Evolutionary conservation across 2,888 invertebrate species (phyloP).

Genomic region (Candidula unifasciata): DNA sequence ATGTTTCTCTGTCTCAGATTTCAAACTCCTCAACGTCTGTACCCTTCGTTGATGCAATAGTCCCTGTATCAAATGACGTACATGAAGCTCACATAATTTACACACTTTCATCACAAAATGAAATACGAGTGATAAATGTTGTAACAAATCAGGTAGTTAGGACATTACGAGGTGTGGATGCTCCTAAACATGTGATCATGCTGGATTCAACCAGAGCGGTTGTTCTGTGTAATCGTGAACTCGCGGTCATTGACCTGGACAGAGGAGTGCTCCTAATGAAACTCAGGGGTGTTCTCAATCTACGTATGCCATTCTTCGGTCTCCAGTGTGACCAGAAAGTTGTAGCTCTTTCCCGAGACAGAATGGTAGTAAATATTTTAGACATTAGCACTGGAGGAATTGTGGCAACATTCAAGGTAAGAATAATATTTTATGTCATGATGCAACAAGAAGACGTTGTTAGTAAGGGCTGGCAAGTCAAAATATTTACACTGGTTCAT

Average conservation of each 20-base stretch:
- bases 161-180: conserved; percentile 85
- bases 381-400: conserved; percentile 89
- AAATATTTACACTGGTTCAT: too few relatives aligned
- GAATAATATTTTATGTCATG: not conserved
- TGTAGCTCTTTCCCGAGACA: conserved; percentile 89
- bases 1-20: not conserved
- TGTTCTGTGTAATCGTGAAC: conserved; percentile 88
- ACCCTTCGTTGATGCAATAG: conserved; percentile 19
- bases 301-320: conserved; percentile 93
- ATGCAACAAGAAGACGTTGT: not conserved
- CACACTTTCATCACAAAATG: conserved; percentile 85
- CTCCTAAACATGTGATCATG: conserved; percentile 87
- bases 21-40: not conserved
- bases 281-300: conserved; percentile 90
- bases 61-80: conserved; percentile 23
- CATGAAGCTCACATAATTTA: conserved; percentile 83
- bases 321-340: conserved; percentile 88
- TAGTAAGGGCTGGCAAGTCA: too few relatives aligned
- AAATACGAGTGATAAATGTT: conserved; percentile 90
- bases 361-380: conserved; percentile 93
- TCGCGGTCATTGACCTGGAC: conserved; percentile 88
- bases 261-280: conserved; percentile 85
- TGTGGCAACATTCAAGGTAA: conserved; percentile 88
- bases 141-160: conserved; percentile 82
- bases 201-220: conserved; percentile 85